Evolutionary conservation across 2,888 invertebrate genomes (phyloP).

Genomic region (Pyrrhosoma nymphula): DNA sequence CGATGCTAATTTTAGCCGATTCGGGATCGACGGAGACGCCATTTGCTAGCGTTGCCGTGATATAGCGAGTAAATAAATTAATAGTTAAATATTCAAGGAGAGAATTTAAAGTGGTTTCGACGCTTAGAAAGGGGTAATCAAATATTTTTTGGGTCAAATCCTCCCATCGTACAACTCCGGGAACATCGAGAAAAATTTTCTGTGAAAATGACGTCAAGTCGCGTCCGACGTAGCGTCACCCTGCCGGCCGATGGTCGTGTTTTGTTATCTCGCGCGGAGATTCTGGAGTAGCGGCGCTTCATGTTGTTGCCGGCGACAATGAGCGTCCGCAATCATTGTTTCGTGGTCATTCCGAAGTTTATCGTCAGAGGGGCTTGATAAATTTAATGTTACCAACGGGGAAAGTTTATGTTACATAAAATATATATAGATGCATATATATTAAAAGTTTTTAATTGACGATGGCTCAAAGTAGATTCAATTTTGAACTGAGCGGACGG

Average conservation of each 20-base stretch:
- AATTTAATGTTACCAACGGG: neutral
- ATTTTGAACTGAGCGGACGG: neutral
- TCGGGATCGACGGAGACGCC: neutral
- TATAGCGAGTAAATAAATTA: neutral
- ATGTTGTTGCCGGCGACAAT: neutral
- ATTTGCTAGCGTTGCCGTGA: neutral
- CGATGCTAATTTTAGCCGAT: neutral
- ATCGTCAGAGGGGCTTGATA: neutral
- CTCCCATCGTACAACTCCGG: neutral
- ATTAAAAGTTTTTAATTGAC: neutral
- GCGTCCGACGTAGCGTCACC: neutral
- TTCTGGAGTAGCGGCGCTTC: neutral
- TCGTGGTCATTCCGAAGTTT: neutral
- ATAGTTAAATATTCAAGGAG: neutral
- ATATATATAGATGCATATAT: neutral
- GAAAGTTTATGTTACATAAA: neutral
- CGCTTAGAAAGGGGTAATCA: neutral
- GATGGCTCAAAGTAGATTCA: conserved; percentile 9
- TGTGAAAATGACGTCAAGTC: conserved; percentile 38
- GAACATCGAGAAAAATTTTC: neutral
- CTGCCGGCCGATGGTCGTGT: neutral
- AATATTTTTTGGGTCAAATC: neutral
- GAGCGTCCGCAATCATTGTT: neutral
- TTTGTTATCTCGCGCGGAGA: conserved; percentile 18
- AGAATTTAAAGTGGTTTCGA: neutral